These are phyloP conservation scores for Eueides isabella DNA, from an alignment of 1,140 invertebrate species.

Conservation along the genomic window DNA sequence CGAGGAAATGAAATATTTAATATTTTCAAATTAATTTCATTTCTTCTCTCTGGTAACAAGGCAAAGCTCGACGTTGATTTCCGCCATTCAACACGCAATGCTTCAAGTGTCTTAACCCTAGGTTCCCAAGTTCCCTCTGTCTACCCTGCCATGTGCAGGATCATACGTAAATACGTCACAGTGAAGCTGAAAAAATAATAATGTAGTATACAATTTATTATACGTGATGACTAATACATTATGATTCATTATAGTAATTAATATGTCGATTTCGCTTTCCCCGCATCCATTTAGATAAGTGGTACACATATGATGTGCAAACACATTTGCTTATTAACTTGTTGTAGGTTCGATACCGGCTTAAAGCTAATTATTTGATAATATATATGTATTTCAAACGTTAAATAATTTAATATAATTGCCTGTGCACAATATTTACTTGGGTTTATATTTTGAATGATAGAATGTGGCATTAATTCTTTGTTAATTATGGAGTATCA, in stretches of 20 bases:
- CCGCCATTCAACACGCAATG: neutral
- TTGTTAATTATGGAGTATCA: too few relatives aligned
- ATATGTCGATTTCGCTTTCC: neutral
- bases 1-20: too few relatives aligned
- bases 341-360: neutral
- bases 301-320: neutral
- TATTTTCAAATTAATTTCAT: too few relatives aligned
- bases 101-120: neutral
- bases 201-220: too few relatives aligned
- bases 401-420: neutral
- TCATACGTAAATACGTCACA: too few relatives aligned
- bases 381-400: neutral
- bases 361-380: neutral
- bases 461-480: too few relatives aligned
- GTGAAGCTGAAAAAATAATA: too few relatives aligned
- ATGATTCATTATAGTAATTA: constrained; percentile 2
- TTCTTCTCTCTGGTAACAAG: too few relatives aligned
- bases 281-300: constrained; percentile 8
- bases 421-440: too few relatives aligned
- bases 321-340: constrained; percentile 5
- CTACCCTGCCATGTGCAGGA: too few relatives aligned
- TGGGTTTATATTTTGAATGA: too few relatives aligned
- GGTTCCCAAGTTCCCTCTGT: neutral
- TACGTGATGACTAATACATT: too few relatives aligned
- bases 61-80: neutral